Conservation (phyloP, 30 jellyfish, hydroid and myxozoan species). For the Catostylus mosaicus region DNA sequence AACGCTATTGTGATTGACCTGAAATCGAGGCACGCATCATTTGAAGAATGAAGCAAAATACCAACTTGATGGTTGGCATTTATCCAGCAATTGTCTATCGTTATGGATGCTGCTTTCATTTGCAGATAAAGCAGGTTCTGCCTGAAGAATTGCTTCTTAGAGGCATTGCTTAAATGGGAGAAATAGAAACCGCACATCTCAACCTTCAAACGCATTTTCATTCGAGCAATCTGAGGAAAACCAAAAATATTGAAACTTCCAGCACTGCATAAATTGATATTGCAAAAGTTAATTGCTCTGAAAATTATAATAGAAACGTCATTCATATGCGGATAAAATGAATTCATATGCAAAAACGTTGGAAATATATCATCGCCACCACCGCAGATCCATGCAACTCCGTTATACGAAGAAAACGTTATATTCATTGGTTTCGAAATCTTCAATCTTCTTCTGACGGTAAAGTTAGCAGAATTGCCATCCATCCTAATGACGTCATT, state of each 20-base stretch:
- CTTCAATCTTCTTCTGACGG: not conserved
- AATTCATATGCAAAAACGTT: too few relatives aligned
- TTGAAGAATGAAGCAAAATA: not conserved
- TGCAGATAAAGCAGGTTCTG: too few relatives aligned
- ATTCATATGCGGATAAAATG: too few relatives aligned
- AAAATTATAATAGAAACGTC: not conserved
- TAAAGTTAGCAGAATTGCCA: not conserved
- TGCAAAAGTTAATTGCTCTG: not conserved
- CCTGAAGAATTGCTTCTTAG: too few relatives aligned
- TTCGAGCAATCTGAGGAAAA: too few relatives aligned
- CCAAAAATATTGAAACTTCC: too few relatives aligned
- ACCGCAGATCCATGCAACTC: slow-evolving; percentile 7
- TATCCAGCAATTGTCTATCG: not conserved
- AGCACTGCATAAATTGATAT: not conserved
- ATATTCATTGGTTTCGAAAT: not conserved
- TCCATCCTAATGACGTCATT: not conserved
- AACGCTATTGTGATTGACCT: not conserved
- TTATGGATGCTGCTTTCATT: too few relatives aligned
- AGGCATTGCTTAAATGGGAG: too few relatives aligned
- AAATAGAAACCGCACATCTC: too few relatives aligned
- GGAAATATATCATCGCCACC: too few relatives aligned
- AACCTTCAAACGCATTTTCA: too few relatives aligned
- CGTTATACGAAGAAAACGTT: slow-evolving; percentile 22
- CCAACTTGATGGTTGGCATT: not conserved
- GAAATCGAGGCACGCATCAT: not conserved